phyloP scores from a whole-genome alignment of 2,113 vertebrate species.

The Cynocephalus volans region DNA sequence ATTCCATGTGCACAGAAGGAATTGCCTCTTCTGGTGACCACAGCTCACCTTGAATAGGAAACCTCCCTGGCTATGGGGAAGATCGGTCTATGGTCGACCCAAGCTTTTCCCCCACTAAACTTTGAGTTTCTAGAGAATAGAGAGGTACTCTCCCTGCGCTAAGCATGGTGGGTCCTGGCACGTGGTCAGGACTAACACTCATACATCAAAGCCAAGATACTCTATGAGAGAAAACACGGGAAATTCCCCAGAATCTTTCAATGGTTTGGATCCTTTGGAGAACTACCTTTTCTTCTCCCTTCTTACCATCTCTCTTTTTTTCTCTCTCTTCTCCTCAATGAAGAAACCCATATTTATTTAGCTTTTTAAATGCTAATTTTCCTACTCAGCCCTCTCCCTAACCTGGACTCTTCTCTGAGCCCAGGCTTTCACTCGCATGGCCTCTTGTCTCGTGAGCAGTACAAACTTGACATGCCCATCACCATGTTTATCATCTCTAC shows the following conservation, averaged over 20 bases:
- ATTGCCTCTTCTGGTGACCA: neutral
- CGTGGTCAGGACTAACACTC: neutral
- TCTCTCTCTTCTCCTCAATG: neutral
- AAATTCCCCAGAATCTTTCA: neutral
- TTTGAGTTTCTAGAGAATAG: neutral
- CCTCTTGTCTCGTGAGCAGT: neutral
- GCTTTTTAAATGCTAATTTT: neutral
- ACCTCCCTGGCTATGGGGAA: neutral
- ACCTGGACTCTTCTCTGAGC: neutral
- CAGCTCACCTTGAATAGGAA: neutral
- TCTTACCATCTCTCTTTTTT: neutral
- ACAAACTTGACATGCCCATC: neutral
- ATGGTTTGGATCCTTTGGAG: neutral
- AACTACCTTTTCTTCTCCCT: neutral
- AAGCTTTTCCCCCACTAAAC: neutral
- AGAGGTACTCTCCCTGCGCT: neutral
- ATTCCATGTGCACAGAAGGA: neutral
- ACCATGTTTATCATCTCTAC: neutral
- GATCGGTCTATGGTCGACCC: no score
- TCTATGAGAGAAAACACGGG: neutral
- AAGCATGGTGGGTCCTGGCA: no score
- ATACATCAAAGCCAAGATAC: neutral
- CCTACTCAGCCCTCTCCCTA: neutral
- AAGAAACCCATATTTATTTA: neutral
- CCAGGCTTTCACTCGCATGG: neutral